Evolutionary conservation across 2,113 vertebrate species (phyloP), one percentile per base, ranked within the genome.

Genomic region (Polypterus senegalus): DNA sequence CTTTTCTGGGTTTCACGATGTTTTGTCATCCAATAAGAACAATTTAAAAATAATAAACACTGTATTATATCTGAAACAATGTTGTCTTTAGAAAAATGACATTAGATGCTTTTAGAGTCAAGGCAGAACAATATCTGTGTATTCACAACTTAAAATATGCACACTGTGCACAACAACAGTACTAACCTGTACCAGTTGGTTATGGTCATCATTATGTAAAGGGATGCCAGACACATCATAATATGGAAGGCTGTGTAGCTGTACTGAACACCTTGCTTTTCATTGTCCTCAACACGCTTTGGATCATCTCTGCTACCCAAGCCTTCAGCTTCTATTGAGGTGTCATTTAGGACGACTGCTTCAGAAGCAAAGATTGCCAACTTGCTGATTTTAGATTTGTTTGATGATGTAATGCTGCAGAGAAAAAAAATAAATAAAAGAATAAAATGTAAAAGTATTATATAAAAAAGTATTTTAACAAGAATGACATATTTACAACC

Each of bases 201-300:
- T 65, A 98, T 86, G 0, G 92, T 97, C 94, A 99, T 96, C 94
- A 99, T 98, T 78, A 97, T 93, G 76, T 98, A 96, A 0, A 98
- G 86, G 1, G 94, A 92, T 2, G 93, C 93, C 11, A 94, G 81
- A 67, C 80, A 89, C 47, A 98, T 84, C 92, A 97, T 89, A 67
- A 95, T 77, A 74, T 95, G 96, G 72, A 95, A 97, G 70, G 88
- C 84, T 6, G 81, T 80, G 69, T 99, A 99, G 81, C 63, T 93
- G 78, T 98, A 98, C 79, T 93, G 92, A 7, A 95, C 90, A 0
- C 76, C 76, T 3, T 93, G 89, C 56, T 71, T 85, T 75, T 98
- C 93, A 0, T 94, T 95, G 74, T 98, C 94, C 4, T 69, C n/a
- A 46, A 85, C 87, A 4, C 86, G 81, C 54, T 77, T 79, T 43